These are phyloP conservation scores for Sussaba pulchella DNA, from an alignment of 2,888 invertebrate species.

Conservation along the genomic window DNA sequence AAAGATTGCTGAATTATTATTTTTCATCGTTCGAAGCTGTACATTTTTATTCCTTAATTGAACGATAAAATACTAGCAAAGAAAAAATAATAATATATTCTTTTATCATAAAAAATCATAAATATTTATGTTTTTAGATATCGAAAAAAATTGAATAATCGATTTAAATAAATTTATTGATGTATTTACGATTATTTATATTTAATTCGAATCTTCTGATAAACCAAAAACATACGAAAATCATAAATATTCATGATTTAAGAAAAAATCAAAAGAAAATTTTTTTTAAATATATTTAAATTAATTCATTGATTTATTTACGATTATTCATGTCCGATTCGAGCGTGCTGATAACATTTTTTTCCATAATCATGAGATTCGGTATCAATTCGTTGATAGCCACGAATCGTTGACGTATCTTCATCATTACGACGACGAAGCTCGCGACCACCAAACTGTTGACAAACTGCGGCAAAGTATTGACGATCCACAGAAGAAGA, in stretches of 20 bases:
- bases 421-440: conserved; percentile 57
- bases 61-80: background rate
- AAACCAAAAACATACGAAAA: no score
- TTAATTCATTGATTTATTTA: conserved; percentile 27
- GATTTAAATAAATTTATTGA: no score
- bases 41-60: background rate
- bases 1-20: background rate
- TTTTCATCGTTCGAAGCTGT: background rate
- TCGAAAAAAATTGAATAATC: no score
- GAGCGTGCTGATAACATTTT: conserved; percentile 46
- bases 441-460: conserved; percentile 56
- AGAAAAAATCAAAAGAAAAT: conserved; percentile 1
- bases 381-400: conserved; percentile 63
- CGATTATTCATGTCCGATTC: conserved; percentile 62
- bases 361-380: conserved; percentile 40
- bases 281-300: conserved; percentile 6
- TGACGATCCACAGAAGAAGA: conserved; percentile 59
- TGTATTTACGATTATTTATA: no score
- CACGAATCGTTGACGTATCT: conserved; percentile 61
- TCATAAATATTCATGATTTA: background rate
- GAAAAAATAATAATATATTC: no score
- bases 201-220: no score
- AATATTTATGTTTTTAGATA: background rate
- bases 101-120: background rate
- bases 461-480: conserved; percentile 63